Evolutionary conservation across 2,888 invertebrate species (phyloP), one percentile per base, ranked within the genome.

Genomic region (Lithophane semibrunnea): DNA sequence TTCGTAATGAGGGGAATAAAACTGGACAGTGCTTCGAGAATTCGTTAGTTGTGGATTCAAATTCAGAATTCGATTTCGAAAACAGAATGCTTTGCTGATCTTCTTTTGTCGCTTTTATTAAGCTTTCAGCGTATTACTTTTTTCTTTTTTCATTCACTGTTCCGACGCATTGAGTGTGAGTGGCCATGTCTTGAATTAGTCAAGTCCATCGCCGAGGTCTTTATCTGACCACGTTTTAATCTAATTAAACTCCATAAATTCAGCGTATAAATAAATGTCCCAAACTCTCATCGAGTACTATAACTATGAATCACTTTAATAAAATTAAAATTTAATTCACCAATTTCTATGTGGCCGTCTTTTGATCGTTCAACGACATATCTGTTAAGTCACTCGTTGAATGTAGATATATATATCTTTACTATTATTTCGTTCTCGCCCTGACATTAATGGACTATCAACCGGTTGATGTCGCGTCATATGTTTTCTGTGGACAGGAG

Each of bases 381-480:
- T 88, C 87, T 88, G 88, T 88, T 84, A 86, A 80, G 81, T 81
- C 78, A 75, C 79, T 80, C 72, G 88, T 88, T 86, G 82, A 69
- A 65, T 76, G 77, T 77, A 54, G 21, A n/a, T 56, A 2, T 58
- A 85, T 88, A 86, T 88, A 89, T 90, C 90, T 91, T 89, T 86
- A 90, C 86, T 91, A 90, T 88, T 88, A 90, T 92, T 91, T 91
- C 84, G 90, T 88, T 88, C 85, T 82, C 83, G 77, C 75, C 80
- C 82, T 91, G 94, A 95, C 95, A 87, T 92, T 94, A 93, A 94
- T 94, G 89, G 91, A 81, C 92, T 86, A 93, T 92, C 90, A 91
- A 91, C 85, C 83, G 82, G 90, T 88, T 89, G 90, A 89, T 89
- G 87, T 88, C 87, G 83, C 85, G 79, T 87, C 86, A 85, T 91